These are phyloP conservation scores for Medauroidea extradentata DNA, from an alignment of 1,140 invertebrate genomes.

Conservation along the genomic window DNA sequence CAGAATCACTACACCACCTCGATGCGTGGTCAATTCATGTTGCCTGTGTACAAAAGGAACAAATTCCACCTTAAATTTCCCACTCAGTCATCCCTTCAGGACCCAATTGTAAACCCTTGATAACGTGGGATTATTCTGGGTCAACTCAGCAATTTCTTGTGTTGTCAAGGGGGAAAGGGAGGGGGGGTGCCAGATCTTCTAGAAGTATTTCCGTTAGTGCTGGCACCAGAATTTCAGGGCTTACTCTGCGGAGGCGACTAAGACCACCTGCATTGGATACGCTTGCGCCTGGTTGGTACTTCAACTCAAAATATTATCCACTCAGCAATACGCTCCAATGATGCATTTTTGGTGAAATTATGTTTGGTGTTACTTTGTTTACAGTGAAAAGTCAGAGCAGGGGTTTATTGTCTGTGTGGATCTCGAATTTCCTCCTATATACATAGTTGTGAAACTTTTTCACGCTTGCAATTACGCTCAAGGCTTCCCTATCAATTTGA, in stretches of 20 bases:
- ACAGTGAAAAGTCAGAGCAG: constrained; percentile 39
- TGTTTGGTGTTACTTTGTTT: background rate
- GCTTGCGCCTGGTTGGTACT: background rate
- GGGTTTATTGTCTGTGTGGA: constrained; percentile 47
- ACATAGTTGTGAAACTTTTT: constrained; percentile 33
- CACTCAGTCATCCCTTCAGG: background rate
- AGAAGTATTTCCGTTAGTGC: background rate
- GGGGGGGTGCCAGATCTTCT: background rate
- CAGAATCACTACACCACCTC: constrained; percentile 26
- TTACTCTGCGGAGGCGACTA: background rate
- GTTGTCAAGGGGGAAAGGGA: background rate
- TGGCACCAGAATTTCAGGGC: background rate
- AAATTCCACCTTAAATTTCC: background rate
- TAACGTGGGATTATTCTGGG: background rate
- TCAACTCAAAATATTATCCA: background rate
- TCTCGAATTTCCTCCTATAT: constrained; percentile 38
- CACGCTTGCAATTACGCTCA: constrained; percentile 24
- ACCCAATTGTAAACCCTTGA: background rate
- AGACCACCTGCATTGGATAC: background rate
- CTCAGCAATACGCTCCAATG: background rate
- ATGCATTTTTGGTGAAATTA: background rate
- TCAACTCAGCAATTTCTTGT: background rate
- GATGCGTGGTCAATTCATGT: background rate
- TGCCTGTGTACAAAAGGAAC: background rate
- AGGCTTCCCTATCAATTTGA: constrained; percentile 46